Base-by-base conservation (phyloP, 1,140 invertebrate species). In the Microplitis mediator region DNA sequence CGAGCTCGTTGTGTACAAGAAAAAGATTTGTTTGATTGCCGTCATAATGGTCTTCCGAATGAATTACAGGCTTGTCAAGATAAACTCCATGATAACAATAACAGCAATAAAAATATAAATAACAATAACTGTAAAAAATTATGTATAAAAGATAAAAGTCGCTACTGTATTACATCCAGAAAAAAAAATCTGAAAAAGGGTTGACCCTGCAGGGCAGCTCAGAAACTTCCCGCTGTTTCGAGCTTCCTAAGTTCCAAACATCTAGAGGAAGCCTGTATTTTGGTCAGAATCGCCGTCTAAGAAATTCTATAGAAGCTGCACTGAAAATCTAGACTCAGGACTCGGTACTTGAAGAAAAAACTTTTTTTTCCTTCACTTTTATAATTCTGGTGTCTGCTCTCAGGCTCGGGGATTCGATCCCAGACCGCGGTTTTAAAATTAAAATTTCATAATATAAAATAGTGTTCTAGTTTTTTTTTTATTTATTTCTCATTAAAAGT, bases 1-100 rank as follows among this genome's bases (percentile, higher is more conserved):
- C 87, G 93, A 9, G 87, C 94, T 0, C 84, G 86, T 1, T 96
- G 95, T 83, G 90, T 91, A 13, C 64, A 84, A 4, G 77, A 88
- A 60, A 80, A 83, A 63, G 81, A 86, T 23, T 88, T 89, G 60
- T 90, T 87, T 11, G 81, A 87, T 4, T 90, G 89, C 82, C 73
- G 85, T 61, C 70, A 86, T 79, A 66, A 76, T n/a, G 75, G 84
- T 66, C 16, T 82, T 78, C 72, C 84, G 75, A 68, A 87, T 78
- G 79, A 87, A 75, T 80, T 79, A 69, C 78, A 86, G 35, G 51
- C 77, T 11, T 89, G 88, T 74, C 75, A 73, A 45, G 80, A 77
- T 16, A 64, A 77, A 13, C 76, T 2, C 84, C 82, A 60, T 76
- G 76, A 16, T 74, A 73, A 14, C 64, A 74, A 8, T 72, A 45